Percentiles rank a stretch among this genome's conserved stretches.
Conservation (phyloP, 2,888 invertebrate genomes). For the Eilema sororculum region DNA sequence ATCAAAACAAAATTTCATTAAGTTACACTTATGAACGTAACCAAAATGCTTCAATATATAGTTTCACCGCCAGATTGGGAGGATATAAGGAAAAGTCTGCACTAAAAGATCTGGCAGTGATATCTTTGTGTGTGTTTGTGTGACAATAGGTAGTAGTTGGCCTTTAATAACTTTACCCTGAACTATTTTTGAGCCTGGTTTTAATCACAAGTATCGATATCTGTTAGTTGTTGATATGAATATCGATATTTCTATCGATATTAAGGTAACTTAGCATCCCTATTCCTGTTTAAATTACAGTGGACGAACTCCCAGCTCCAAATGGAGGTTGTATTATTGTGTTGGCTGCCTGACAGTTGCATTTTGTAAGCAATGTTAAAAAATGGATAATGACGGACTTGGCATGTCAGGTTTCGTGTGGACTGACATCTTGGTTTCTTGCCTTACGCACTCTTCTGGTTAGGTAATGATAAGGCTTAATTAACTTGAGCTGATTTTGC, state of each 20-base stretch:
- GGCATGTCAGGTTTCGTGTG: slow-evolving; percentile 11
- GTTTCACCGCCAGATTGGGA: too few relatives aligned
- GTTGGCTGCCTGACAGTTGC: slow-evolving; percentile 43
- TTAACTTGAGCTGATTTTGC: background rate
- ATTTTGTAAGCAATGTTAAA: slow-evolving; percentile 40
- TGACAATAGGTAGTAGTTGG: too few relatives aligned
- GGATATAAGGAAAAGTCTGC: too few relatives aligned
- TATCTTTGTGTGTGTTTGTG: too few relatives aligned
- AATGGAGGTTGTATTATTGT: slow-evolving; percentile 52
- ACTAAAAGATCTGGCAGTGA: too few relatives aligned
- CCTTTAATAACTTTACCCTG: too few relatives aligned
- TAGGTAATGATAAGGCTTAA: too few relatives aligned
- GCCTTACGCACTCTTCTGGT: background rate
- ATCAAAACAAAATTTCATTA: background rate
- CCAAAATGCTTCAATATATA: too few relatives aligned
- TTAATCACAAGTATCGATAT: too few relatives aligned
- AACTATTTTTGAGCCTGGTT: too few relatives aligned
- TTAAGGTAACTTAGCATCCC: background rate
- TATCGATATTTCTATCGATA: background rate
- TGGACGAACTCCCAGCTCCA: slow-evolving; percentile 38
- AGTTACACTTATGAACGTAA: too few relatives aligned
- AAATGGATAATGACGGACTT: slow-evolving; percentile 35
- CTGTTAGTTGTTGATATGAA: too few relatives aligned
- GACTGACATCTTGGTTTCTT: slow-evolving; percentile 4
- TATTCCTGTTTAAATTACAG: slow-evolving; percentile 55